A percentile compares a stretch with the other conserved stretches of the same genome.
phyloP scores from a whole-genome alignment of 2,797 vertebrate species.

The Spinibarbus caldwelli region DNA sequence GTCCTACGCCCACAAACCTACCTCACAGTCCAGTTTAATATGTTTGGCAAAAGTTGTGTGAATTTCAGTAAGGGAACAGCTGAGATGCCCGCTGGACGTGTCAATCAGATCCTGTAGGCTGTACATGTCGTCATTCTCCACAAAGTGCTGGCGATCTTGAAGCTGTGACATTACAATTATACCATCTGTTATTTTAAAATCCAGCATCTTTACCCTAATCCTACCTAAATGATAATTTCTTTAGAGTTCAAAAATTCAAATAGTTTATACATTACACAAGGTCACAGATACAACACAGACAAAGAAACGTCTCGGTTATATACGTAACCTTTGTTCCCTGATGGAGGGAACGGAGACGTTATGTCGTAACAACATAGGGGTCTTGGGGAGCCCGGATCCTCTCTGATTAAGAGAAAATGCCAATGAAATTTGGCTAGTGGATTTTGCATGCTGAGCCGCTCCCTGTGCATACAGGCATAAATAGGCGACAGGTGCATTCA shows the following conservation, averaged over 20 bases:
- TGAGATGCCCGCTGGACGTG: slow-evolving; percentile 86
- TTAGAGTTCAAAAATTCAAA: background rate
- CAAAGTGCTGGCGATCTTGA: slow-evolving; percentile 97
- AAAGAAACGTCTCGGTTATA: too few species aligned
- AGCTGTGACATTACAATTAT: slow-evolving; percentile 75
- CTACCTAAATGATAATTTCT: background rate
- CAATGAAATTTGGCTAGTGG: too few species aligned
- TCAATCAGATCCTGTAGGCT: slow-evolving; percentile 95
- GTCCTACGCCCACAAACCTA: slow-evolving; percentile 66
- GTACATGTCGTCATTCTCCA: slow-evolving; percentile 99
- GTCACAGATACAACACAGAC: too few species aligned
- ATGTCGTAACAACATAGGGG: too few species aligned
- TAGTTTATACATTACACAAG: background rate
- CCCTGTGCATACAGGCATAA: too few species aligned
- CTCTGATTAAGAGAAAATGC: too few species aligned
- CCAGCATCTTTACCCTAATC: background rate
- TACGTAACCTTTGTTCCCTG: too few species aligned
- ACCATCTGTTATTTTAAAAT: background rate
- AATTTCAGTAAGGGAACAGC: slow-evolving; percentile 93
- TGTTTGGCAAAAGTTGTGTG: slow-evolving; percentile 98
- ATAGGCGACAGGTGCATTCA: too few species aligned
- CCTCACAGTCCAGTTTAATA: slow-evolving; percentile 97
- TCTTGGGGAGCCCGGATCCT: too few species aligned
- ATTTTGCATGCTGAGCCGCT: too few species aligned
- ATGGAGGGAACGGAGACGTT: too few species aligned